Percentiles rank a stretch among this genome's conserved stretches.
phyloP scores from a whole-genome alignment of 2,888 invertebrate genomes.

The Melanargia galathea region DNA sequence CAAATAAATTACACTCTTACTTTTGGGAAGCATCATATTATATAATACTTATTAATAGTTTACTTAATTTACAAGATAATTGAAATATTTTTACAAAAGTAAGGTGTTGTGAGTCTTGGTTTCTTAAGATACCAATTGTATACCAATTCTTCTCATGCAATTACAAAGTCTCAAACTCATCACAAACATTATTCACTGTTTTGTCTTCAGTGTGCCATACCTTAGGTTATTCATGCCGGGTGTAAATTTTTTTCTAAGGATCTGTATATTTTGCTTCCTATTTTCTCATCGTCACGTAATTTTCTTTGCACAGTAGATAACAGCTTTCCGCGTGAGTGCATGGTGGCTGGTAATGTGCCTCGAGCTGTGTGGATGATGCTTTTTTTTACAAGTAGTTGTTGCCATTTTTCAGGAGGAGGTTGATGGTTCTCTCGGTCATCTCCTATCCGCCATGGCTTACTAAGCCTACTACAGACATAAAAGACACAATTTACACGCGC shows the following conservation, averaged over 20 bases:
- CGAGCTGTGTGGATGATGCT: conserved; percentile 36
- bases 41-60: too few species aligned
- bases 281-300: conserved; percentile 65
- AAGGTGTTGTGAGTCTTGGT: conserved; percentile 4
- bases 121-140: neutral
- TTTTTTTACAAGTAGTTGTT: conserved; percentile 69
- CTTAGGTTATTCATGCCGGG: conserved; percentile 52
- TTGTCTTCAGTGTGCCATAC: conserved; percentile 50
- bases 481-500: conserved; percentile 53
- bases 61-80: neutral
- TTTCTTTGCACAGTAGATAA: conserved; percentile 73
- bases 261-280: conserved; percentile 78
- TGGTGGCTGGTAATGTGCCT: conserved; percentile 54
- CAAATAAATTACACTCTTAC: neutral
- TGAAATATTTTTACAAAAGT: neutral
- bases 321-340: conserved; percentile 64
- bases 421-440: conserved; percentile 84
- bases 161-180: conserved; percentile 30
- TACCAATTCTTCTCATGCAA: neutral
- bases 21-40: neutral
- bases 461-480: conserved; percentile 64
- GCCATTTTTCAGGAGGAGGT: conserved; percentile 86
- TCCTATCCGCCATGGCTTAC: conserved; percentile 85
- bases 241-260: conserved; percentile 67
- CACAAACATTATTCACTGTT: conserved; percentile 15